phyloP scores from a whole-genome alignment of 2,113 vertebrate genomes.

The Lethenteron camtschaticum region DNA sequence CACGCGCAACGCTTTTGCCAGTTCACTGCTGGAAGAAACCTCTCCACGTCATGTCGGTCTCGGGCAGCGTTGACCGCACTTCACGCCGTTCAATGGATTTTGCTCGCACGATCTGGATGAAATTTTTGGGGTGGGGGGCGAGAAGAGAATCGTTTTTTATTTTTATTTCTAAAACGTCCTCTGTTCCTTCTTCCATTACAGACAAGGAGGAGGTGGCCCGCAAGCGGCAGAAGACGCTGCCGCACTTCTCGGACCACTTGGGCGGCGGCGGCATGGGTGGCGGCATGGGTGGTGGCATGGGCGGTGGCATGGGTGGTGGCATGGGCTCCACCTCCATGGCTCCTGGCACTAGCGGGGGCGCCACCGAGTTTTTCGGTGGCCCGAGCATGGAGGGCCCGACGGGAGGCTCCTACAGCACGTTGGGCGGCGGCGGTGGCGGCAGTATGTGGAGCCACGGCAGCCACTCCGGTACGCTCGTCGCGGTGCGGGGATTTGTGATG shows the following conservation, averaged over 20 bases:
- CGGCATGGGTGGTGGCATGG: constrained; percentile 25
- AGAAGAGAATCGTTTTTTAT: fast-evolving
- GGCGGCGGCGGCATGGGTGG: constrained; percentile 42
- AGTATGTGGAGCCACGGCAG: no score
- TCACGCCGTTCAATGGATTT: background rate
- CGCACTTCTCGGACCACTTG: constrained; percentile 61
- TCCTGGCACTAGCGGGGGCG: no score
- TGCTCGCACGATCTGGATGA: fast-evolving
- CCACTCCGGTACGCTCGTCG: no score
- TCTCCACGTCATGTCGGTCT: no score
- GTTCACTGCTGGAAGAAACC: background rate
- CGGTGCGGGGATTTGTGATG: no score
- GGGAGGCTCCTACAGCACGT: background rate
- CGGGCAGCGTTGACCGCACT: background rate
- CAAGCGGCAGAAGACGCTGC: constrained; percentile 70
- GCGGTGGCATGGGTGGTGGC: constrained; percentile 15
- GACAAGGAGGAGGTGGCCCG: constrained; percentile 88
- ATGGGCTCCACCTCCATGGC: no score
- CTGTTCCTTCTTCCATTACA: constrained; percentile 16
- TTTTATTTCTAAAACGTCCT: background rate
- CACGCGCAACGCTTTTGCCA: background rate
- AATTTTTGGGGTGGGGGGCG: background rate
- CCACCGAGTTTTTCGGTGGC: no score
- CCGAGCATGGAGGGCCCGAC: background rate
- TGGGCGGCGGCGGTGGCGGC: no score